Base-by-base conservation (phyloP, 92 coral and sea anemone genomes). In the Actinernus sp. region DNA sequence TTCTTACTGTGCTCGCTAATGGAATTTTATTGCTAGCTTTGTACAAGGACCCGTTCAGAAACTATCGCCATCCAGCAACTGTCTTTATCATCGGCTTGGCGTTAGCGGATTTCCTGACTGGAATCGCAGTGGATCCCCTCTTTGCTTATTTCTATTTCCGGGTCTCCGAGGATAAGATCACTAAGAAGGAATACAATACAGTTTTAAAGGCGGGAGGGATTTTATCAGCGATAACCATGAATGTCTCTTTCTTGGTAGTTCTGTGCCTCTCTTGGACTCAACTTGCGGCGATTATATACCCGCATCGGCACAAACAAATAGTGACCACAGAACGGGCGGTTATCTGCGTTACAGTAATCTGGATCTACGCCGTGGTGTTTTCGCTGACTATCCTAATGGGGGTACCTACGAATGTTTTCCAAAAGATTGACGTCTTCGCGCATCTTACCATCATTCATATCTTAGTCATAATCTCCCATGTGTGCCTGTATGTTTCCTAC, bases 251-350 rank as follows among this genome's bases (percentile, higher is more conserved):
- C 31, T 61, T 88, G 28, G 76, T 84, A 19, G 67, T 88, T 39
- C 38, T 88, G 58, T 78, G 54, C 20, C 37, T 88, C n/a, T 88
- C 94, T 0, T 88, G 94, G 94, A 72, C 82, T 1, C 93, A 88
- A 50, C 70, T 88, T 2, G 25, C 83, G 1, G 94, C 94, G 0
- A 71, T 88, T 37, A 53, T 82, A 7, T 83, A 58, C 30, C 94
- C 94, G 7, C 86, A 82, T 48, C 69, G 75, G 26, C 89, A 88
- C 17, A 77, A 78, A 49, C 73, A 30, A 25, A 19, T 82, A 5
- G 55, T 88, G 9, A 88, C 90, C 1, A 51, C 61, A 0, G 63
- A 46, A 26, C 46, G 77, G 26, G 82, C 85, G 0, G 8, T 56
- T 2, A n/a, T 14, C 33, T 71, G 86, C 18, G 71, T 83, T 0